Evolutionary conservation across 2,888 invertebrate species (phyloP).

Genomic region (Caenorhabditis sinica): DNA sequence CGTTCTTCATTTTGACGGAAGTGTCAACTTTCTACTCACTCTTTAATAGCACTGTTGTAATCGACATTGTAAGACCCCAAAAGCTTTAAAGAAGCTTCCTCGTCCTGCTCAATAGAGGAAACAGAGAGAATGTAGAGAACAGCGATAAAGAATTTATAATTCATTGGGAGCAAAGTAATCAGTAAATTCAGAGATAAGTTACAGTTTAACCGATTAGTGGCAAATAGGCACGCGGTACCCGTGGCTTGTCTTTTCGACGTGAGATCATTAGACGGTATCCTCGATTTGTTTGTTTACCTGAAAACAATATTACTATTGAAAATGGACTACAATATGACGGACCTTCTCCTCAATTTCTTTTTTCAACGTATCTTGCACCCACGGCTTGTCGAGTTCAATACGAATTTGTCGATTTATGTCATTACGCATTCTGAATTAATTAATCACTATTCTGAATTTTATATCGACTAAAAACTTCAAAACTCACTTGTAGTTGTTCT

Average conservation of each 20-base stretch:
- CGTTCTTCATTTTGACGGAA: neutral
- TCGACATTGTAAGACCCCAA: slow-evolving; percentile 46
- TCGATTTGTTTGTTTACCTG: slow-evolving; percentile 45
- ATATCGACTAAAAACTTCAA: neutral
- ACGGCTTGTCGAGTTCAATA: slow-evolving; percentile 41
- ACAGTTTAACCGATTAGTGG: neutral
- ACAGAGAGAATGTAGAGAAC: neutral
- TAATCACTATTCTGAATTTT: neutral
- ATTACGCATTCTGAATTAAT: slow-evolving; percentile 40
- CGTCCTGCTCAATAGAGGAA: slow-evolving; percentile 34
- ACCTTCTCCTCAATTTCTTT: slow-evolving; percentile 39
- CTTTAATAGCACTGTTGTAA: slow-evolving; percentile 52
- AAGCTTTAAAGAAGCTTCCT: slow-evolving; percentile 40
- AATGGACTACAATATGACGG: neutral
- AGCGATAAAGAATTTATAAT: neutral
- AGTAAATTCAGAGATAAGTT: neutral
- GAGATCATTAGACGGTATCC: neutral
- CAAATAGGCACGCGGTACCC: slow-evolving; percentile 22
- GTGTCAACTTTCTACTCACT: slow-evolving; percentile 14
- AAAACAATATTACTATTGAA: neutral
- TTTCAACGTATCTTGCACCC: slow-evolving; percentile 15
- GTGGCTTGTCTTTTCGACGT: neutral
- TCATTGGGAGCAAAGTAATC: slow-evolving; percentile 11
- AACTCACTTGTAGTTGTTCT: slow-evolving; percentile 36
- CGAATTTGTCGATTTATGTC: slow-evolving; percentile 53